A percentile compares a stretch with the other conserved stretches of the same genome.
Conservation (phyloP, 2,113 vertebrate species). For the Scytalopus superciliaris region DNA sequence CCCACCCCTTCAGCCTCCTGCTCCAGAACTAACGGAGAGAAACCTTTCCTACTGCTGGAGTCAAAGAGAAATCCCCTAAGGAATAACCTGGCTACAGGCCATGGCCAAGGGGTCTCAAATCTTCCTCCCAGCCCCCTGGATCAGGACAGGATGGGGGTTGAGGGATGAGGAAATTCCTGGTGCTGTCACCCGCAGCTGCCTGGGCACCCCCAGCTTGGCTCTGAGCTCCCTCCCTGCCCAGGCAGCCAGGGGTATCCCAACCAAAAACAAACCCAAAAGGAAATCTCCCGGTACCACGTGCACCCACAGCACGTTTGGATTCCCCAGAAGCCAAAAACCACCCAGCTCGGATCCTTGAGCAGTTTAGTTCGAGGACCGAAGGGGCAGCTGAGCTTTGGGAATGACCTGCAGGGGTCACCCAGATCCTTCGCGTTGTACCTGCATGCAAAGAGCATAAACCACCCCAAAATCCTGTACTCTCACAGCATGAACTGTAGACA, state of each 20-base stretch:
- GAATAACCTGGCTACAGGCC: fast-evolving
- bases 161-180: not conserved
- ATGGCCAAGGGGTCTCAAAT: not conserved
- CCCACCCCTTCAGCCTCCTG: not conserved
- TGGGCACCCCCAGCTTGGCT: not conserved
- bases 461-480: not conserved
- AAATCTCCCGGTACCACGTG: not conserved
- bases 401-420: not conserved
- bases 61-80: not conserved
- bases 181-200: not conserved
- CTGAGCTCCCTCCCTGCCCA: not conserved
- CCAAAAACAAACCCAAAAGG: not conserved
- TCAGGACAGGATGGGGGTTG: not conserved
- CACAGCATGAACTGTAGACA: conserved; percentile 56
- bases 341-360: not conserved
- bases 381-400: not conserved
- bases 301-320: not conserved
- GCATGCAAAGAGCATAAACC: conserved; percentile 4
- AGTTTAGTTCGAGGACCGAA: not conserved
- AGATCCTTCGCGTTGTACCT: conserved; percentile 34
- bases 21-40: not conserved
- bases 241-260: not conserved
- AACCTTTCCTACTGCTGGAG: not conserved
- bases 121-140: not conserved
- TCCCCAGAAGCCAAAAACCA: not conserved